A percentile compares a stretch with the other conserved stretches of the same genome.
Conservation (phyloP, 2,113 vertebrate genomes). For the Heloderma charlesbogerti region DNA sequence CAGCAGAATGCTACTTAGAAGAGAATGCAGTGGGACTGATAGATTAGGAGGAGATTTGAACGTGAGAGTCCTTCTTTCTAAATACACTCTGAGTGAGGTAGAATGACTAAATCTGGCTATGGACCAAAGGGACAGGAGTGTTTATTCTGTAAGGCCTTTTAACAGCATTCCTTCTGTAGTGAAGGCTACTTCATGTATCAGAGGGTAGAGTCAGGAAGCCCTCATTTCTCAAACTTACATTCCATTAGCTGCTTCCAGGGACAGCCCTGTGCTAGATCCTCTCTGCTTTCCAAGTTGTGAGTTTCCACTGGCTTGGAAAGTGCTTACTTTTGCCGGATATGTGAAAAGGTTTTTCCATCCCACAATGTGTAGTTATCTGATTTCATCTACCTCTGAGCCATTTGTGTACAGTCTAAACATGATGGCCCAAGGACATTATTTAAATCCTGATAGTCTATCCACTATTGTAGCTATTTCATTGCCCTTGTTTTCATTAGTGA, state of each 20-base stretch:
- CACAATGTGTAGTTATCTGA: neutral
- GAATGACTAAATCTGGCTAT: neutral
- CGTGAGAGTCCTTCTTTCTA: neutral
- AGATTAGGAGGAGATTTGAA: neutral
- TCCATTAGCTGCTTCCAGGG: neutral
- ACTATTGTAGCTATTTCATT: neutral
- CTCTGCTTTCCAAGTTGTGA: neutral
- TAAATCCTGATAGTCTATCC: neutral
- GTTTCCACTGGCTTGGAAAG: neutral
- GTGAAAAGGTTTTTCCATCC: neutral
- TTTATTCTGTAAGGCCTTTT: neutral
- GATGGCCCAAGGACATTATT: neutral
- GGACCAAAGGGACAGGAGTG: slow-evolving; percentile 2
- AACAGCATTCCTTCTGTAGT: neutral
- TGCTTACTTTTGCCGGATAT: rapidly evolving
- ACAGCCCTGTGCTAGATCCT: neutral
- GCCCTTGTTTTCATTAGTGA: neutral
- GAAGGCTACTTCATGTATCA: neutral
- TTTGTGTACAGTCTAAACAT: neutral
- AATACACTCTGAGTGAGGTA: neutral
- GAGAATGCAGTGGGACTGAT: neutral
- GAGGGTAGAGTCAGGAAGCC: neutral
- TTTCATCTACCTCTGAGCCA: neutral
- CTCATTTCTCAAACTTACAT: neutral
- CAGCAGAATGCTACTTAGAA: neutral